phyloP scores from a whole-genome alignment of 2,797 vertebrate species.

The Urophycis tenuis region DNA sequence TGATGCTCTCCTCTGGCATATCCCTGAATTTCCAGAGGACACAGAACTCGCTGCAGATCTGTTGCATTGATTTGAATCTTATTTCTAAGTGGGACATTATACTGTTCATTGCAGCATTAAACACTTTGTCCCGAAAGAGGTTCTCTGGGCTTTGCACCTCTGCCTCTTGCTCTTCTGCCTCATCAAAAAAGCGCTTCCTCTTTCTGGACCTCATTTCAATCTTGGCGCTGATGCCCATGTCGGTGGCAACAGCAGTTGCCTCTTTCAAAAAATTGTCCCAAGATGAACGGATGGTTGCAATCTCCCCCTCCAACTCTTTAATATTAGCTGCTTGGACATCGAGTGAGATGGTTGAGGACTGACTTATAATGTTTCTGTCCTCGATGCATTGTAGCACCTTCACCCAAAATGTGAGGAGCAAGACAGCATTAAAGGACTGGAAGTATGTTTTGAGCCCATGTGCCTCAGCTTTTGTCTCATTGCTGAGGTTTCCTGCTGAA shows the following conservation, averaged over 20 bases:
- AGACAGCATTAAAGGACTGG: conserved; percentile 14
- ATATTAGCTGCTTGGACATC: conserved; percentile 11
- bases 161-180: too few relatives aligned
- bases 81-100: too few relatives aligned
- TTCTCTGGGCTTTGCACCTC: too few relatives aligned
- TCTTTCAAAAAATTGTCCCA: conserved; percentile 13
- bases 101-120: too few relatives aligned
- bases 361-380: conserved; percentile 9
- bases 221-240: not conserved
- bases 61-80: too few relatives aligned
- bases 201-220: too few relatives aligned
- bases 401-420: conserved; percentile 16
- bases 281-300: too few relatives aligned
- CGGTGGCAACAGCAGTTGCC: conserved; percentile 11
- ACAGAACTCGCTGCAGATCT: too few relatives aligned
- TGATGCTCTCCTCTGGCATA: too few relatives aligned
- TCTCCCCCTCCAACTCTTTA: not conserved
- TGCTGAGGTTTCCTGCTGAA: conserved; percentile 8
- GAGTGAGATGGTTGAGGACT: conserved; percentile 10
- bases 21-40: too few relatives aligned
- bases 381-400: conserved; percentile 17
- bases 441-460: not conserved
- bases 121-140: too few relatives aligned
- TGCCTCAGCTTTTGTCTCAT: not conserved
- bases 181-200: too few relatives aligned